Evolutionary conservation across 2,797 vertebrate genomes (phyloP).

Genomic region (Darevskia nairensis): DNA sequence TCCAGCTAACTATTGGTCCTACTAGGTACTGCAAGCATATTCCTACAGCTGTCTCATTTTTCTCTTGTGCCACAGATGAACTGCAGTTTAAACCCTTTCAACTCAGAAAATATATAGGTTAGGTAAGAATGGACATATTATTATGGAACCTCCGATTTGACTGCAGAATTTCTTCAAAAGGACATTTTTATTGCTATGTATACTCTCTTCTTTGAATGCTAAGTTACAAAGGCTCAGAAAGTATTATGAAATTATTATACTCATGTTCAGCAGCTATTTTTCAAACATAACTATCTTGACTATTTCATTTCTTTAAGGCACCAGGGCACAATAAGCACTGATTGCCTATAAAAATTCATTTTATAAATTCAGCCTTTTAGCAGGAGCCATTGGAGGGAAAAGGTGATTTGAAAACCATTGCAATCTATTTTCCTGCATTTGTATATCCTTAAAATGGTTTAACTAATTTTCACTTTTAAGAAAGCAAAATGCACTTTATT

Average conservation of each 20-base stretch:
- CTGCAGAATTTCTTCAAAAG: constrained; percentile 28
- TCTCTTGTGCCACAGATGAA: constrained; percentile 1
- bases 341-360: constrained; percentile 68
- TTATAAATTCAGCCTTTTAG: constrained; percentile 66
- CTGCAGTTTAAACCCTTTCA: constrained; percentile 53
- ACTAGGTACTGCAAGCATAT: neutral
- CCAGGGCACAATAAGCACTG: constrained; percentile 67
- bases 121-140: constrained; percentile 34
- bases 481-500: constrained; percentile 50
- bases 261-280: constrained; percentile 49
- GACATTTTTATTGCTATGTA: constrained; percentile 52
- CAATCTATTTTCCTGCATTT: constrained; percentile 59
- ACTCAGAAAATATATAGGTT: constrained; percentile 58
- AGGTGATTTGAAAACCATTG: constrained; percentile 62
- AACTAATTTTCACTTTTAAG: constrained; percentile 55
- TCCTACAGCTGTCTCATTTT: neutral
- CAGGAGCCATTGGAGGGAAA: constrained; percentile 41
- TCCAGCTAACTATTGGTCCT: neutral
- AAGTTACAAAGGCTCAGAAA: constrained; percentile 50
- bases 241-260: constrained; percentile 55
- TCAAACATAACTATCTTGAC: constrained; percentile 63
- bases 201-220: constrained; percentile 52
- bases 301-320: constrained; percentile 49
- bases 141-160: constrained; percentile 54
- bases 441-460: constrained; percentile 58